These are phyloP conservation scores for Erebia palarica DNA, from an alignment of 2,888 invertebrate genomes.

Conservation along the genomic window DNA sequence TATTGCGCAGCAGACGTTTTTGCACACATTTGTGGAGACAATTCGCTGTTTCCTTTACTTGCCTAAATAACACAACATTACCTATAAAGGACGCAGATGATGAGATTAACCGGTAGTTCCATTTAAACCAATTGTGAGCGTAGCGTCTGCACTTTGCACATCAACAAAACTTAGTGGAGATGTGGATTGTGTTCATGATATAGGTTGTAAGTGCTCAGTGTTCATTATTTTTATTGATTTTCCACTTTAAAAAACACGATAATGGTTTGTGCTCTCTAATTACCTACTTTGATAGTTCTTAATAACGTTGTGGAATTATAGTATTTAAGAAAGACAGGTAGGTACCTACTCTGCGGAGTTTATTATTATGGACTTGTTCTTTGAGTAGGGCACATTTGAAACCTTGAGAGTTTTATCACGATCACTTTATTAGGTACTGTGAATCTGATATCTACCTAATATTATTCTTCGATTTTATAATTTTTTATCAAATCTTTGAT, in stretches of 20 bases:
- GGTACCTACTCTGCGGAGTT: too few relatives aligned
- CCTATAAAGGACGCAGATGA: slow-evolving; percentile 9
- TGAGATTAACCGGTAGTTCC: slow-evolving; percentile 24
- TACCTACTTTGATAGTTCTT: too few relatives aligned
- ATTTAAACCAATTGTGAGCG: slow-evolving; percentile 20
- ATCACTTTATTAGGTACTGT: too few relatives aligned
- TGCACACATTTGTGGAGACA: slow-evolving; percentile 7
- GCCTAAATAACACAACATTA: neutral
- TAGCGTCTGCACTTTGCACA: slow-evolving; percentile 13
- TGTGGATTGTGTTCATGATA: neutral
- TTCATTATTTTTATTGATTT: neutral
- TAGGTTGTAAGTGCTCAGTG: neutral
- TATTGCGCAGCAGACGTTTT: slow-evolving; percentile 4
- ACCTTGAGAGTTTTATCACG: too few relatives aligned
- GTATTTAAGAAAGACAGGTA: too few relatives aligned
- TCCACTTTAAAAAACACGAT: neutral
- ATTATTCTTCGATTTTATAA: too few relatives aligned
- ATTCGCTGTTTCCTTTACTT: slow-evolving; percentile 14
- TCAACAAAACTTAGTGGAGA: slow-evolving; percentile 9
- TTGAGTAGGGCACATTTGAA: too few relatives aligned
- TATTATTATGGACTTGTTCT: too few relatives aligned
- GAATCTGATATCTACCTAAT: too few relatives aligned
- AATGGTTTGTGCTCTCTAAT: too few relatives aligned
- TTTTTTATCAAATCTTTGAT: too few relatives aligned
- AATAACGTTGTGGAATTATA: too few relatives aligned